Evolutionary conservation across 2,888 invertebrate species (phyloP).

Genomic region (Cremastobaeus sp.): DNA sequence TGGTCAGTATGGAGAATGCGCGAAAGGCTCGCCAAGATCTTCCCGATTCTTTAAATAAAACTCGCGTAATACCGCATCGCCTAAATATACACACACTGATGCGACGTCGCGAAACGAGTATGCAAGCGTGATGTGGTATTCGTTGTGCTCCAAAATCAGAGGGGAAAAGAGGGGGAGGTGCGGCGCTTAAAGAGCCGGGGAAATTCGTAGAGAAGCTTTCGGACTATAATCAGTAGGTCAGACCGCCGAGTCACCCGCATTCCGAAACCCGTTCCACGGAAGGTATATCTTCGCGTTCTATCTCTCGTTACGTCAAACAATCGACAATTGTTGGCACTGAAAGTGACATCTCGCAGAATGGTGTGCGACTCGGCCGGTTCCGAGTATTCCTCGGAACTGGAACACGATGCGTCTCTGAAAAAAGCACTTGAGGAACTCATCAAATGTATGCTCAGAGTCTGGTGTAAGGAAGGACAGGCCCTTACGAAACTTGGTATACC

Average conservation of each 20-base stretch:
- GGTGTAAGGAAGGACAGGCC: slow-evolving; percentile 88
- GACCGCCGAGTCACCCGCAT: slow-evolving; percentile 74
- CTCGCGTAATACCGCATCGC: slow-evolving; percentile 72
- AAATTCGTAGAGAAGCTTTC: slow-evolving; percentile 67
- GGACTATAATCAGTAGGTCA: slow-evolving; percentile 77
- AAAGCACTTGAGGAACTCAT: slow-evolving; percentile 87
- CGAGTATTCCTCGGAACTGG: slow-evolving; percentile 70
- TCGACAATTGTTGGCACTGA: slow-evolving; percentile 33
- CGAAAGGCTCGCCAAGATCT: slow-evolving; percentile 61
- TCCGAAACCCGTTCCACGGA: slow-evolving; percentile 70
- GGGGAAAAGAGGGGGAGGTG: slow-evolving; percentile 47
- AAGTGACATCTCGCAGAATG: slow-evolving; percentile 65
- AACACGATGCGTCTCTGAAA: slow-evolving; percentile 79
- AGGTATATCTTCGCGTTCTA: slow-evolving; percentile 27
- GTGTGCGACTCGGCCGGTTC: slow-evolving; percentile 75
- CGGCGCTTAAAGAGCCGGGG: slow-evolving; percentile 20
- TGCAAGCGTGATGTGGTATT: slow-evolving; percentile 49
- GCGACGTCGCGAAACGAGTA: slow-evolving; percentile 66
- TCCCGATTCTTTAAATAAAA: slow-evolving; percentile 76
- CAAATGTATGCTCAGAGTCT: slow-evolving; percentile 89
- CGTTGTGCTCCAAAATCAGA: slow-evolving; percentile 51
- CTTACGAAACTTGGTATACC: slow-evolving; percentile 82
- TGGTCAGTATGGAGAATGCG: too few relatives aligned
- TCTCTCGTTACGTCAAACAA: slow-evolving; percentile 19
- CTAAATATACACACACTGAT: slow-evolving; percentile 72